Evolutionary conservation across 2,888 invertebrate species (phyloP), one percentile per base, ranked within the genome.

Genomic region (Aspidiotus rigidus): DNA sequence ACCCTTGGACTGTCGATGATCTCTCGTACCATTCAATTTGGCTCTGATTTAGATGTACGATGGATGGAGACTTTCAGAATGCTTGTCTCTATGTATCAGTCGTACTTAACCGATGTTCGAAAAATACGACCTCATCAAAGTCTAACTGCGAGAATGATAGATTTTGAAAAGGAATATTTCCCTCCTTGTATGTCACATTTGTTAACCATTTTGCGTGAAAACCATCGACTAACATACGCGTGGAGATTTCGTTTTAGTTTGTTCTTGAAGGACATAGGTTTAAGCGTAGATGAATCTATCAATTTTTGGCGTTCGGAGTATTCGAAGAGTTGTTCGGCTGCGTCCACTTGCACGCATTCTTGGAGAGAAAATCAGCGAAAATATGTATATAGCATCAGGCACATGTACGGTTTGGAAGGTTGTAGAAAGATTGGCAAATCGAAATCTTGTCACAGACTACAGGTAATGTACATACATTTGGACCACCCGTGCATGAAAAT

Each of bases 341-440:
- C 39, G 8, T 80, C 82, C 53, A 78, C 76, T 60, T 87, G 87
- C 74, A 78, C 79, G 17, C 88, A 88, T 74, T 80, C 78, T 73
- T 88, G 88, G 88, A 80, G 82, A 64, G 80, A 80, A 61, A 83
- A 84, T 77, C 82, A 83, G 72, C 82, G 81, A 40, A 83, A 85
- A 74, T 86, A 83, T 76, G 75, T 82, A 7, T 87, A 87, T 77
- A 85, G 85, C 70, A 86, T 88, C 64, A 79, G 86, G 71, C 88
- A 88, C 75, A 79, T 87, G 77, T 88, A 88, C 79, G 88, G 88
- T 0, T 77, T 87, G 62, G 87, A 87, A 78, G 88, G 88, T 7
- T 79, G 81, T n/a, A 80, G 83, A 73, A 84, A 80, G 74, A 82
- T 80, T 74, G 87, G 87, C 74, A 77, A 78, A 57, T 83, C 83